Percentiles rank a stretch among this genome's conserved stretches.
Evolutionary conservation across 2,113 vertebrate species (phyloP).

Genomic region (Gambusia holbrooki): DNA sequence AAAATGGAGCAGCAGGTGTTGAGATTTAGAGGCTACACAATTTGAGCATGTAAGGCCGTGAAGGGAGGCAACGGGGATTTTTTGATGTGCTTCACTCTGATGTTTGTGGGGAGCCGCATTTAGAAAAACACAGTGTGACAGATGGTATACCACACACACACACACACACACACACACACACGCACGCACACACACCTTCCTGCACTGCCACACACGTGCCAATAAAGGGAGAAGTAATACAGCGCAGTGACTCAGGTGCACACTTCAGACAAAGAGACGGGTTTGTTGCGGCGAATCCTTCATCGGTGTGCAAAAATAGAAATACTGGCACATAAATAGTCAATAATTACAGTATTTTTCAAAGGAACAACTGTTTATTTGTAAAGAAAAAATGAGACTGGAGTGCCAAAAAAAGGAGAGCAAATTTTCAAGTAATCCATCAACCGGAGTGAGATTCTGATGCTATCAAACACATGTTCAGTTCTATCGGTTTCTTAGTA

Average conservation of each 20-base stretch:
- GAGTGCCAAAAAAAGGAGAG: neutral
- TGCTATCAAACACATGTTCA: constrained; percentile 12
- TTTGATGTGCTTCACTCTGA: constrained; percentile 59
- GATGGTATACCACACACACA: constrained; percentile 36
- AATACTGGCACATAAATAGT: neutral
- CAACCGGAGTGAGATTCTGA: constrained; percentile 15
- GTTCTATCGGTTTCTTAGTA: too few species aligned
- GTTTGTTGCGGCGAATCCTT: neutral
- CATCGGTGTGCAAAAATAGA: constrained; percentile 3
- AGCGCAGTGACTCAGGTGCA: neutral
- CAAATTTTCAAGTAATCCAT: constrained; percentile 12
- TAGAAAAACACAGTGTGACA: constrained; percentile 45
- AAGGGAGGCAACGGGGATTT: constrained; percentile 19
- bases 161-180: neutral
- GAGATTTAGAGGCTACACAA: constrained; percentile 47
- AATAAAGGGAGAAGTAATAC: constrained; percentile 7
- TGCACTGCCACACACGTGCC: neutral
- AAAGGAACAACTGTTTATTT: neutral
- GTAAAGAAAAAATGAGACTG: neutral
- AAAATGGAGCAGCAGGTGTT: constrained; percentile 45
- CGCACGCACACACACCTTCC: too few species aligned
- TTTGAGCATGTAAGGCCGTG: constrained; percentile 44
- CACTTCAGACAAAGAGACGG: neutral
- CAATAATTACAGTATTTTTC: neutral
- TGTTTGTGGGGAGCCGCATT: constrained; percentile 46